Percentiles rank a stretch among this genome's conserved stretches.
phyloP scores from a whole-genome alignment of 2,113 vertebrate genomes.

The Arizona elegans region DNA sequence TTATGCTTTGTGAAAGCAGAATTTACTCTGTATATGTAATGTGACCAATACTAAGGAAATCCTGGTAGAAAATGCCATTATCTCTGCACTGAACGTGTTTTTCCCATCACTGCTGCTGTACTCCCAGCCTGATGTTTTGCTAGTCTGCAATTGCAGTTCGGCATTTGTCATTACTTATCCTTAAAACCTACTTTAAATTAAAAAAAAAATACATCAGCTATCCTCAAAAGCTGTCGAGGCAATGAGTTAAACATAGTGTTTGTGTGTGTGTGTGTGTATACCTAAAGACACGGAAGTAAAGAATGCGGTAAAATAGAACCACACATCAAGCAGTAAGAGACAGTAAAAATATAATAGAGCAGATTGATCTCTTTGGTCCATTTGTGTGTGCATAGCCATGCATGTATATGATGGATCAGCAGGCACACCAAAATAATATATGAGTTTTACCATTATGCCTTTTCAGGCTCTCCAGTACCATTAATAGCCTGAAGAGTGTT shows the following conservation, averaged over 20 bases:
- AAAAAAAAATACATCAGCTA: not conserved
- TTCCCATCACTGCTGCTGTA: not conserved
- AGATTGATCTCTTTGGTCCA: not conserved
- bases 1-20: not conserved
- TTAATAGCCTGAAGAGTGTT: conserved; percentile 18
- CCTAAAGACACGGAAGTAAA: not conserved
- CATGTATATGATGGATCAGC: not conserved
- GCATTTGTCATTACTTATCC: not conserved
- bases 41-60: not conserved
- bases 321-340: not conserved
- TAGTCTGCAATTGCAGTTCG: not conserved
- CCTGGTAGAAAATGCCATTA: not conserved
- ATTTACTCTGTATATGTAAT: not conserved
- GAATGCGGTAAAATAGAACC: not conserved
- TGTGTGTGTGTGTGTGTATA: not conserved
- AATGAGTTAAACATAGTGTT: not conserved
- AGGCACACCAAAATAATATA: not conserved
- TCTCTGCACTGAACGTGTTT: not conserved
- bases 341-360: not conserved
- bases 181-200: not conserved
- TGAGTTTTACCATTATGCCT: not conserved
- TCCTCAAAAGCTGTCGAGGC: not conserved
- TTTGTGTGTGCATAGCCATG: not conserved
- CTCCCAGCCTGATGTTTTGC: not conserved
- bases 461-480: not conserved